These are phyloP conservation scores for Aplysina aerophoba DNA, from an alignment of 37 sponge, comb jelly and placozoan genomes.

Conservation along the genomic window DNA sequence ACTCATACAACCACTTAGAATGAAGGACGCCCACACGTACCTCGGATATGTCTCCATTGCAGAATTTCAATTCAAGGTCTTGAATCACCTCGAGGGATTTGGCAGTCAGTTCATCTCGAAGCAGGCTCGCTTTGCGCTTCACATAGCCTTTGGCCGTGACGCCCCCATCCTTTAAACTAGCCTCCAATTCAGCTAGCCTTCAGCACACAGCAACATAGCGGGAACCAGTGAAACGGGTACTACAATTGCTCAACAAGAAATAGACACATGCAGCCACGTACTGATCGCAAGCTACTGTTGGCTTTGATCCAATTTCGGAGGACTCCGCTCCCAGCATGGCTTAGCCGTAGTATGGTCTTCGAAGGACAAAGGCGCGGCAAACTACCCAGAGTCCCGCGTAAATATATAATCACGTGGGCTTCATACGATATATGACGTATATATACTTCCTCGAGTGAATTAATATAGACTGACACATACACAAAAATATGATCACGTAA, in stretches of 20 bases:
- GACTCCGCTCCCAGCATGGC: background rate
- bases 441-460: no score
- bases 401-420: no score
- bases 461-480: background rate
- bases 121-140: background rate
- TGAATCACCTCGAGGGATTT: background rate
- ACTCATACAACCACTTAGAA: background rate
- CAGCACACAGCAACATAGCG: background rate
- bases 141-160: slow-evolving; percentile 13
- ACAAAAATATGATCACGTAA: background rate
- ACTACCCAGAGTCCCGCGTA: no score
- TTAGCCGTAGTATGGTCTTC: no score
- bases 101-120: background rate
- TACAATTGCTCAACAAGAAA: background rate
- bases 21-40: background rate
- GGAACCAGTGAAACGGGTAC: background rate
- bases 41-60: background rate
- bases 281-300: background rate
- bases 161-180: background rate
- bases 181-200: slow-evolving; percentile 2
- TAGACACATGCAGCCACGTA: background rate
- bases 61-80: background rate
- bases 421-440: no score
- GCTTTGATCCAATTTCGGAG: background rate
- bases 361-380: no score